Evolutionary conservation across 1,140 invertebrate species (phyloP).

Genomic region (Geopemphigus sp.): DNA sequence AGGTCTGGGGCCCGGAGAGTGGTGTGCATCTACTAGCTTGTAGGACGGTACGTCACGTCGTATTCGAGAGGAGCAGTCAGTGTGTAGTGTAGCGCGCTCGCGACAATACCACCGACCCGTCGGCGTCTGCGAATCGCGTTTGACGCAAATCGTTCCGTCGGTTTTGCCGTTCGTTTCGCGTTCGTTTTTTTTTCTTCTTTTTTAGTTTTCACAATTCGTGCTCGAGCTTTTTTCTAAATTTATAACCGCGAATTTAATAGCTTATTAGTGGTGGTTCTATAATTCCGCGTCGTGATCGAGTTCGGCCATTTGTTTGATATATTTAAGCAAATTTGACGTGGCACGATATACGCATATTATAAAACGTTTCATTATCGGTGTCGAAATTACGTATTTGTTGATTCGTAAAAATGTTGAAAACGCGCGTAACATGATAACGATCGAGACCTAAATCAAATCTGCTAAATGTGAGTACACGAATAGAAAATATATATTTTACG

Average conservation of each 20-base stretch:
- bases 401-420: background rate
- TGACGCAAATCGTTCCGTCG: conserved; percentile 1
- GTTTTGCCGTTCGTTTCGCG: too few species aligned
- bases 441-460: background rate
- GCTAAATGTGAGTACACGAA: conserved; percentile 13
- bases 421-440: background rate
- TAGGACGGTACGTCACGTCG: conserved; percentile 28
- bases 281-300: background rate
- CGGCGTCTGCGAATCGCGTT: conserved; percentile 8
- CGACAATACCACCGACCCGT: conserved; percentile 23
- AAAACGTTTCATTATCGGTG: background rate
- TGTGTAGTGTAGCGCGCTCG: conserved; percentile 47
- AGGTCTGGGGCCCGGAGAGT: conserved; percentile 26
- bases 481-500: background rate
- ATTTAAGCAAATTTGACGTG: too few species aligned
- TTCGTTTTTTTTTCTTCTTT: background rate
- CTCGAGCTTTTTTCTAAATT: background rate
- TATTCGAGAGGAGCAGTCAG: conserved; percentile 27
- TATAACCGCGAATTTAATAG: background rate
- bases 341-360: too few species aligned
- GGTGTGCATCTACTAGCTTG: conserved; percentile 29
- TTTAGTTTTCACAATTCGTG: background rate
- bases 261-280: background rate
- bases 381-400: background rate
- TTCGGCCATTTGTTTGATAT: too few species aligned